phyloP scores from a whole-genome alignment of 2,113 vertebrate genomes.

The Phylloscopus trochiloides region DNA sequence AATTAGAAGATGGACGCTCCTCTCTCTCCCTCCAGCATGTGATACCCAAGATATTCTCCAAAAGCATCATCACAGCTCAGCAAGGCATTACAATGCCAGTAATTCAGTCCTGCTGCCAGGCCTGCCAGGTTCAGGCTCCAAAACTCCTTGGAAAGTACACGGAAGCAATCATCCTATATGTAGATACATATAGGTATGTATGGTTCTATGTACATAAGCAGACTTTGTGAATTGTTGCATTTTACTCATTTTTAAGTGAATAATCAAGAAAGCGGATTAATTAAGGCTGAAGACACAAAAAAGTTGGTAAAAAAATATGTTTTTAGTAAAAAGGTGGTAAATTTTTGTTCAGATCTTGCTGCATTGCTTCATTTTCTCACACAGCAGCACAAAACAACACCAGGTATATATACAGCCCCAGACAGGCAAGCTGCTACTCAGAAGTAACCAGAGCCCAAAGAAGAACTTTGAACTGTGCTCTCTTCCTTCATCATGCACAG shows the following conservation, averaged over 20 bases:
- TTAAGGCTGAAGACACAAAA: not conserved
- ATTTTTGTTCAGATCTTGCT: not conserved
- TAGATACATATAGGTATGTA: not conserved
- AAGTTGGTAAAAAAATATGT: not conserved
- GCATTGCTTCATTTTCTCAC: not conserved
- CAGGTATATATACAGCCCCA: not conserved
- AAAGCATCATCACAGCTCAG: not conserved
- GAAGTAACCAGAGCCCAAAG: not conserved
- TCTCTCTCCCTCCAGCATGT: not conserved
- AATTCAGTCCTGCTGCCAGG: not conserved
- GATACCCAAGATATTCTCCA: not conserved
- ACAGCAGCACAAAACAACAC: not conserved
- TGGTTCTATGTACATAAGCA: not conserved
- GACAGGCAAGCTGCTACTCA: not conserved
- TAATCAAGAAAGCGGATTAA: not conserved
- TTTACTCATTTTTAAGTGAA: not conserved
- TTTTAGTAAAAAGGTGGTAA: not conserved
- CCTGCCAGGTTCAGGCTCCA: not conserved
- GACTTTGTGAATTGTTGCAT: not conserved
- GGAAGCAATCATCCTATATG: not conserved
- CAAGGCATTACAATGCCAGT: not conserved
- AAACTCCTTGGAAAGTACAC: not conserved
- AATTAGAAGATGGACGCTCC: not conserved
- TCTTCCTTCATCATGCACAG: not conserved
- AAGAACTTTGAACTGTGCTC: accelerated